Percentiles rank a stretch among this genome's conserved stretches.
Conservation (phyloP, 1,140 invertebrate genomes). For the Megalopta genalis region DNA sequence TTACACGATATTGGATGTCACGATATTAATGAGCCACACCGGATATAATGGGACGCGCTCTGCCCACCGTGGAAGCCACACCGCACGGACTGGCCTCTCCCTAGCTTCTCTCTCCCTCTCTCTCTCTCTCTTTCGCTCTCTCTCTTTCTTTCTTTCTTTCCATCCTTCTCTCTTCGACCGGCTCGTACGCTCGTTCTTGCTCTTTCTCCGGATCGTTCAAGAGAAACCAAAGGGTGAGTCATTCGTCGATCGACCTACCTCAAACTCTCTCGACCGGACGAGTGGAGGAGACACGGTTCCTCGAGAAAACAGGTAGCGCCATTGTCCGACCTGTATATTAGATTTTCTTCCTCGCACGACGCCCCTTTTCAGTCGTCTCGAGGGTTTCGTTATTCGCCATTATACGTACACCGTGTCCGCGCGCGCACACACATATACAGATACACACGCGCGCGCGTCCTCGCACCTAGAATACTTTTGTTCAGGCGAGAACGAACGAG, state of each 20-base stretch:
- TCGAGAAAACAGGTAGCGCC: slow-evolving; percentile 17
- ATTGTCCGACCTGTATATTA: slow-evolving; percentile 16
- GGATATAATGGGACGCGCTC: slow-evolving; percentile 54
- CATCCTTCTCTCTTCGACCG: not conserved
- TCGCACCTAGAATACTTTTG: slow-evolving; percentile 1
- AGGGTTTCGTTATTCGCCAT: slow-evolving; percentile 1
- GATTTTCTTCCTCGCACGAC: slow-evolving; percentile 10
- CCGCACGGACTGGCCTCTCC: slow-evolving; percentile 46
- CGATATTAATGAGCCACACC: slow-evolving; percentile 61
- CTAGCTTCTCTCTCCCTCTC: not conserved
- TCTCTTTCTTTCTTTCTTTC: not conserved
- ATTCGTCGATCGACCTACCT: slow-evolving; percentile 64
- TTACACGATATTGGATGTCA: slow-evolving; percentile 64
- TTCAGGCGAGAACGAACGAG: not conserved
- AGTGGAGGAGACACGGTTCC: slow-evolving; percentile 12
- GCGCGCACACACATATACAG: not conserved
- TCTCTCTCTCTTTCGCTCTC: too few species aligned
- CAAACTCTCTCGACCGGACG: slow-evolving; percentile 53
- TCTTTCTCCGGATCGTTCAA: slow-evolving; percentile 28
- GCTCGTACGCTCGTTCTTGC: not conserved
- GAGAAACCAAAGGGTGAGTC: slow-evolving; percentile 60
- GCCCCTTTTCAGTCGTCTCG: not conserved
- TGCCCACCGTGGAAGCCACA: slow-evolving; percentile 60
- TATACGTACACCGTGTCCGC: too few species aligned
- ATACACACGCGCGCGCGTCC: not conserved